A percentile compares a stretch with the other conserved stretches of the same genome.
Conservation (phyloP, 2,797 vertebrate genomes). For the Hoplostethus atlanticus region DNA sequence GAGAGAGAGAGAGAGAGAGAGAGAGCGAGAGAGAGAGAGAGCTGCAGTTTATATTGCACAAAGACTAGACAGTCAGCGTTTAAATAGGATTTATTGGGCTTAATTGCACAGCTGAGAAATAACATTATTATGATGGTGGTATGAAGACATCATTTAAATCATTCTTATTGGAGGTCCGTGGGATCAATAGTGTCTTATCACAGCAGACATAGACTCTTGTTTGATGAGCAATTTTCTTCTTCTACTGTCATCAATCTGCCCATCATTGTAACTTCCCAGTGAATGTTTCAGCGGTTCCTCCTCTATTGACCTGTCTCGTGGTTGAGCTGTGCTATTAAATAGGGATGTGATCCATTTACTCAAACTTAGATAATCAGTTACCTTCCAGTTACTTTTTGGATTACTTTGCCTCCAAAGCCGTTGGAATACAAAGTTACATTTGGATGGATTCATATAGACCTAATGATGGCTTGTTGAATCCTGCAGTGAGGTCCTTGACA, state of each 20-base stretch:
- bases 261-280: neutral
- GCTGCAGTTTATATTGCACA: slow-evolving; percentile 20
- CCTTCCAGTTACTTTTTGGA: slow-evolving; percentile 20
- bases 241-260: slow-evolving; percentile 18
- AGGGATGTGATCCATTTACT: slow-evolving; percentile 25
- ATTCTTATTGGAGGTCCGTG: slow-evolving; percentile 6
- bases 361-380: slow-evolving; percentile 14
- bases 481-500: too few relatives aligned
- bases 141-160: slow-evolving; percentile 17
- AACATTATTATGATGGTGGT: neutral
- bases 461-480: too few relatives aligned
- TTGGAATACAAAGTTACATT: neutral
- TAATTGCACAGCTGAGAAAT: slow-evolving; percentile 7
- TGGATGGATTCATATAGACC: too few relatives aligned
- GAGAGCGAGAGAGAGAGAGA: neutral
- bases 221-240: slow-evolving; percentile 16
- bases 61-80: slow-evolving; percentile 37
- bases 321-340: slow-evolving; percentile 7
- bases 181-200: slow-evolving; percentile 32
- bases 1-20: neutral
- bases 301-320: slow-evolving; percentile 11
- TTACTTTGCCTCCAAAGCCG: slow-evolving; percentile 11
- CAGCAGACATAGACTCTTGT: neutral
- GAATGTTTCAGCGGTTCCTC: slow-evolving; percentile 15
- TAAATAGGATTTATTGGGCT: slow-evolving; percentile 14